Evolutionary conservation across 2,888 invertebrate genomes (phyloP), one percentile per base, ranked within the genome.

Genomic region (Pristionchus fissidentatus): DNA sequence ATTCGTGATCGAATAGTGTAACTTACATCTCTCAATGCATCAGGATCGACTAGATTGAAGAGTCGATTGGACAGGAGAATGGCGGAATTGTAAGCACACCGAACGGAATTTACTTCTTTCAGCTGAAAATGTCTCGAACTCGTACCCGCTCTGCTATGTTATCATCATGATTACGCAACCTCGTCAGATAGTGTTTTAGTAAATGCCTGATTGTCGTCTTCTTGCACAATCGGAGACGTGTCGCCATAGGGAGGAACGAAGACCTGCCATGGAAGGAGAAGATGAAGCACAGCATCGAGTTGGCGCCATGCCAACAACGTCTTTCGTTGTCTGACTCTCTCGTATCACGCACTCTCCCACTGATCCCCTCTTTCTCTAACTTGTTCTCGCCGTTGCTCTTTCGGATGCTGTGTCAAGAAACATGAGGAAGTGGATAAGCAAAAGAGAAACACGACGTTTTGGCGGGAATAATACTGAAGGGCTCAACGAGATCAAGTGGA

Each of bases 1-100:
- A n/a, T n/a, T n/a, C n/a, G n/a, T n/a, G n/a, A n/a, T n/a, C 8
- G 8, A 15, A 15, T 60, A 60, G n/a, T n/a, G 8, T n/a, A 38
- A 57, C 79, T 4, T 5, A 79, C 79, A n/a, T 55, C 26, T 35
- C 15, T 19, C 13, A 79, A 38, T 38, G 60, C 66, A 10, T 35
- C n/a, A 38, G 75, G 77, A 52, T 82, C 62, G 32, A 77, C 32
- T 15, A 84, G 84, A 22, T 86, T 83, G 84, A 89, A 88, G 4
- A 89, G 79, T 29, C 89, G 85, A 84, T 88, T 88, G 2, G 88
- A 87, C 15, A 89, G 84, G 55, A 89, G 79, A 26, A 89, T 85
- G 13, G 86, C 86, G 32, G 86, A 87, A 49, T 89, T 89, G 84
- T 87, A 89, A 19, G 87, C 85, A 75, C 89, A 88, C 3, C 29